phyloP scores from a whole-genome alignment of 2,797 vertebrate genomes.

The Vultur gryphus region DNA sequence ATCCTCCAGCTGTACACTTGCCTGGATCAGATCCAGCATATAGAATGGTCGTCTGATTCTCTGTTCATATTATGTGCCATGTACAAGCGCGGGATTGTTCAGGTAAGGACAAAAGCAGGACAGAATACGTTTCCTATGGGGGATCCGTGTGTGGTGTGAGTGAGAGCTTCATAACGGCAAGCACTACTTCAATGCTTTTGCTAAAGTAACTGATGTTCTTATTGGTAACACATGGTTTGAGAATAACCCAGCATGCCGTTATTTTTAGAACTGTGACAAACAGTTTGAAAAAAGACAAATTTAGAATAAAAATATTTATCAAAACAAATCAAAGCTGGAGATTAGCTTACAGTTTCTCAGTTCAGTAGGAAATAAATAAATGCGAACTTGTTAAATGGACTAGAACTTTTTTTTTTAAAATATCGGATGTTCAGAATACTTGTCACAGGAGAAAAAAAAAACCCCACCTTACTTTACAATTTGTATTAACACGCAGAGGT shows the following conservation, averaged over 20 bases:
- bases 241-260: not conserved
- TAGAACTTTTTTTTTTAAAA: not conserved
- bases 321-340: not conserved
- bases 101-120: conserved; percentile 70
- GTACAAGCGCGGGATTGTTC: conserved; percentile 92
- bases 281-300: not conserved
- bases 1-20: conserved; percentile 90
- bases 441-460: not conserved
- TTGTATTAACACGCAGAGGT: not conserved
- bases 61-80: conserved; percentile 93
- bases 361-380: not conserved
- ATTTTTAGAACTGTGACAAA: not conserved
- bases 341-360: not conserved
- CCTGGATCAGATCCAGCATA: conserved; percentile 88
- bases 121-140: rapidly evolving
- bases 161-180: rapidly evolving
- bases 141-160: rapidly evolving
- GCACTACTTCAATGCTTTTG: not conserved
- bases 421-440: not conserved
- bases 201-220: not conserved
- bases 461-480: not conserved
- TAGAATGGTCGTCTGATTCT: conserved; percentile 95
- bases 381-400: not conserved
- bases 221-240: rapidly evolving
- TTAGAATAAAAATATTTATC: not conserved